phyloP scores from a whole-genome alignment of 2,888 invertebrate species.

The Leptinotarsa tumamoca region DNA sequence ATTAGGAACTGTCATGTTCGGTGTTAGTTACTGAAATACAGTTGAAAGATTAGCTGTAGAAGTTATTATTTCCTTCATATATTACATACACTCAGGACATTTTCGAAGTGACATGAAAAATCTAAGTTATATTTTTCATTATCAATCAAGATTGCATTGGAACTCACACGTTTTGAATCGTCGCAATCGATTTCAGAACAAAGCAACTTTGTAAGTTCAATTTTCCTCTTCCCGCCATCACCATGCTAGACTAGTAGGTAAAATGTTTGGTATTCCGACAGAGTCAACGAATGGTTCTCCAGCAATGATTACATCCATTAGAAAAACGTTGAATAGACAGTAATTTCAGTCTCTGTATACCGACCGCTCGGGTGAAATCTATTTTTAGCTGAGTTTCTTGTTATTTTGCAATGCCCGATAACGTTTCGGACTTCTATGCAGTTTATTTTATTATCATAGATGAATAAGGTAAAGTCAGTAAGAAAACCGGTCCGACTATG shows the following conservation, averaged over 20 bases:
- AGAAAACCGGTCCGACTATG: constrained; percentile 2
- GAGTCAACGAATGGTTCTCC: background rate
- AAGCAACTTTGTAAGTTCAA: too few relatives aligned
- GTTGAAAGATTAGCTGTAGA: too few relatives aligned
- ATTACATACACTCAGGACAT: too few relatives aligned
- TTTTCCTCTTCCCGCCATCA: background rate
- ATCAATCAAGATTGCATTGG: too few relatives aligned
- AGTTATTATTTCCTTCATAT: too few relatives aligned
- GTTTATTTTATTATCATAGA: constrained; percentile 15
- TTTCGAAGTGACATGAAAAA: too few relatives aligned
- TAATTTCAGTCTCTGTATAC: constrained; percentile 10
- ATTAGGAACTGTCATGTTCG: too few relatives aligned
- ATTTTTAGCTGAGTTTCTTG: constrained; percentile 3
- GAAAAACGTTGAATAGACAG: constrained; percentile 5
- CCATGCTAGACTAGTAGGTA: background rate
- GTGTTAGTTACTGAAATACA: too few relatives aligned
- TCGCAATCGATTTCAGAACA: too few relatives aligned
- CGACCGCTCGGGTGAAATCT: background rate
- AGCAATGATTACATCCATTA: background rate
- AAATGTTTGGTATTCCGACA: constrained; percentile 6
- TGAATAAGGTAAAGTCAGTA: background rate
- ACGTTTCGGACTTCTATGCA: constrained; percentile 7
- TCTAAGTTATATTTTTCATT: too few relatives aligned
- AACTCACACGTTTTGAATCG: too few relatives aligned
- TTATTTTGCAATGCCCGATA: constrained; percentile 5